Evolutionary conservation across 53 echinoderm and acorn worm species (phyloP), one percentile per base, ranked within the genome.

Genomic region (Mesocentrotus franciscanus): DNA sequence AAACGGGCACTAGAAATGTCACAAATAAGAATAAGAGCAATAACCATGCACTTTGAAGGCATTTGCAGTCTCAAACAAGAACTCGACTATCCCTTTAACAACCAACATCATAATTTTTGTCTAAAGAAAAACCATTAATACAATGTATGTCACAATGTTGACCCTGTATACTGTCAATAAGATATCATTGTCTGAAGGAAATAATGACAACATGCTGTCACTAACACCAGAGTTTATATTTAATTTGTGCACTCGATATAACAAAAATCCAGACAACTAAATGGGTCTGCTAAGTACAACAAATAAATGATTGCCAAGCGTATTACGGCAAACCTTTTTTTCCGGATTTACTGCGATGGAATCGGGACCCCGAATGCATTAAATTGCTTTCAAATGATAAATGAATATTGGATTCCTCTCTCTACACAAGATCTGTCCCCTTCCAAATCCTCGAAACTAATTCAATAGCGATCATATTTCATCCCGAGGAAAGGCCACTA

Each of bases 381-480:
- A 58, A 87, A 87, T 87, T 87, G 87, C 87, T 87, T 87, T 87
- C 87, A 87, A 87, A 87, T 87, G 87, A 87, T 87, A 58, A 56
- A 87, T 87, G 87, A 56, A 87, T 87, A 87, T 87, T 87, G 87
- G 87, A 58, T 87, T 87, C 87, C 57, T 87, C 56, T 87, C n/a
- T 58, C 57, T 58, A 58, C 87, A 58, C 27, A 8, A 29, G 27
- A 87, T 87, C 87, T 87, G 10, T 57, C 58, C 87, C 57, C 87
- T 87, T 87, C 13, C 8, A 87, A 87, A 87, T 87, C 56, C 58
- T 27, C 12, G 58, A 87, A 87, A 87, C 56, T 87, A 87, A 87
- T 87, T 58, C 59, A 58, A 87, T 87, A 87, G 56, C 87, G 58
- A 87, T 87, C 87, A 87, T 87, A 87, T 87, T 56, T 87, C 58